Conservation (phyloP, 30 jellyfish, hydroid and myxozoan genomes). For the Turritopsis rubra region DNA sequence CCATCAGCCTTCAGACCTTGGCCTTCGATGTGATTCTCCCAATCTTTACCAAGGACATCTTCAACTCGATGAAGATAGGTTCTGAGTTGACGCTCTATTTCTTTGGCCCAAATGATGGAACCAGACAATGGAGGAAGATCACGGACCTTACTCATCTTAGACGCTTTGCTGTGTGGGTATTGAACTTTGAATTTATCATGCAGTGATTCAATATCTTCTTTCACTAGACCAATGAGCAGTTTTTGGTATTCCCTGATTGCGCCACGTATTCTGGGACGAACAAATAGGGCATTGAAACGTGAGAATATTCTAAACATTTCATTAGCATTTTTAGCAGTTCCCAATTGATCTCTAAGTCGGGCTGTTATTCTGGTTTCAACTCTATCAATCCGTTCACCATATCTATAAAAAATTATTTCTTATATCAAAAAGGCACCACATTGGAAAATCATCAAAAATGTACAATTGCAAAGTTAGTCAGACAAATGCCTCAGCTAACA, state of each 20-base stretch:
- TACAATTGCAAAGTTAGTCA: background rate
- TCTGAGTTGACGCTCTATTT: conserved; percentile 84
- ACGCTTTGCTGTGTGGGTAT: conserved; percentile 79
- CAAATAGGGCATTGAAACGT: conserved; percentile 80
- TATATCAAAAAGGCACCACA: background rate
- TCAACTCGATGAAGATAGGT: conserved; percentile 88
- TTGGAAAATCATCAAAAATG: background rate
- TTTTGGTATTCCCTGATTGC: conserved; percentile 91
- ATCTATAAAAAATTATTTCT: conserved; percentile 22
- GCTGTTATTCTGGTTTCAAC: conserved; percentile 91
- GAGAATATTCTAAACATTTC: conserved; percentile 91
- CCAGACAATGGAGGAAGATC: conserved; percentile 94
- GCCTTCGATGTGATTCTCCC: conserved; percentile 97
- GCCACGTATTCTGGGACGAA: conserved; percentile 83
- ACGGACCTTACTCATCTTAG: conserved; percentile 85
- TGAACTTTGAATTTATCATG: conserved; percentile 93
- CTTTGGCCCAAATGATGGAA: conserved; percentile 91
- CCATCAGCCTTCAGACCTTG: conserved; percentile 97
- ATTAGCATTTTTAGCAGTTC: conserved; percentile 94
- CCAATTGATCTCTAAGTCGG: conserved; percentile 79
- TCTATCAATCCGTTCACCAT: conserved; percentile 83
- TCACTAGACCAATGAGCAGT: conserved; percentile 72
- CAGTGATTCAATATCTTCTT: conserved; percentile 86
- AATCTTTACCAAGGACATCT: conserved; percentile 89
- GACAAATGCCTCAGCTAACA: conserved; percentile 30